These are phyloP conservation scores for Oryzias sinensis DNA, from an alignment of 2,797 vertebrate species.

Conservation along the genomic window DNA sequence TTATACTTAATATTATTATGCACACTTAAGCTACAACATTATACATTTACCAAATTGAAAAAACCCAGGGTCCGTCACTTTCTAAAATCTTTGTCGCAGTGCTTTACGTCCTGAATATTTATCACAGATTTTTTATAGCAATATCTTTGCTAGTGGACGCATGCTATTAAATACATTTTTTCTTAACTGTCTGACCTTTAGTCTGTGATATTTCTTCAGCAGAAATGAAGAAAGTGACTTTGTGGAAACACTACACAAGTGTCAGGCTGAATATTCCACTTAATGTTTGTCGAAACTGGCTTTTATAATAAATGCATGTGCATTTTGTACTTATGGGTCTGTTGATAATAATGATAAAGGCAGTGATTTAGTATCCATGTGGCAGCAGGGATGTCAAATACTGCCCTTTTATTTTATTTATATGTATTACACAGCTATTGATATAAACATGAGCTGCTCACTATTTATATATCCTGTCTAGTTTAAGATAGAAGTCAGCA, in stretches of 20 bases:
- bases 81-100: not conserved
- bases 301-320: constrained; percentile 37
- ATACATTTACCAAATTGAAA: too few species aligned
- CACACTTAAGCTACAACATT: too few species aligned
- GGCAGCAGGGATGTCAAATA: constrained; percentile 44
- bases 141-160: constrained; percentile 41
- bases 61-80: too few species aligned
- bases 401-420: constrained; percentile 39
- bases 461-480: constrained; percentile 56
- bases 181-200: constrained; percentile 38
- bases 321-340: constrained; percentile 32
- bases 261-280: constrained; percentile 53
- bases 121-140: constrained; percentile 51
- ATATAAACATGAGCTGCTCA: constrained; percentile 44
- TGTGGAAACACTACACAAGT: constrained; percentile 24
- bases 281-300: constrained; percentile 24
- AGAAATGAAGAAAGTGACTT: constrained; percentile 40
- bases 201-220: constrained; percentile 34
- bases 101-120: constrained; percentile 39
- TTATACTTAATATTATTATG: too few species aligned
- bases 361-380: constrained; percentile 56
- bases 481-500: constrained; percentile 54
- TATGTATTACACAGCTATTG: constrained; percentile 49
- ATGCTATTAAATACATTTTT: constrained; percentile 40
- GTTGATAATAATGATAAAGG: constrained; percentile 47